These are phyloP conservation scores for Thunnus maccoyii DNA, from an alignment of 2,113 vertebrate genomes.

Conservation along the genomic window DNA sequence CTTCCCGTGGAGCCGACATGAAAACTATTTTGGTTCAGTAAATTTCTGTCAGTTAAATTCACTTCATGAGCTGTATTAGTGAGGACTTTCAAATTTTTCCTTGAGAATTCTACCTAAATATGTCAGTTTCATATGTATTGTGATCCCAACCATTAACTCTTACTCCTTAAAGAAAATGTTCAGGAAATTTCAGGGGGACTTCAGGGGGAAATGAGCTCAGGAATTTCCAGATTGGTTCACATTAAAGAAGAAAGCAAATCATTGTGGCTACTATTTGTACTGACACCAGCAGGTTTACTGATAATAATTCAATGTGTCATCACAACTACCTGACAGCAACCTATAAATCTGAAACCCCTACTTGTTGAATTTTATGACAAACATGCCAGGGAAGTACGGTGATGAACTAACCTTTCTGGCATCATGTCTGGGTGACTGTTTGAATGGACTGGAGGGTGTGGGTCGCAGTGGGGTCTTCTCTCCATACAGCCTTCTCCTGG, in stretches of 20 bases:
- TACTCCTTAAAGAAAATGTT: neutral
- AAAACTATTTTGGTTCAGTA: too few relatives aligned
- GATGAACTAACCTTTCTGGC: slow-evolving; percentile 65
- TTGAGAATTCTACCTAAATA: neutral
- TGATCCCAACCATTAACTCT: neutral
- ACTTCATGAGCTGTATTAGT: too few relatives aligned
- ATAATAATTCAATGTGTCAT: slow-evolving; percentile 47
- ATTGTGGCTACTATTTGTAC: slow-evolving; percentile 23
- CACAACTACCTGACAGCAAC: slow-evolving; percentile 15
- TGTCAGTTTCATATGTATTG: slow-evolving; percentile 1
- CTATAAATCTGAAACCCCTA: slow-evolving; percentile 10
- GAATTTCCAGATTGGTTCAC: slow-evolving; percentile 55
- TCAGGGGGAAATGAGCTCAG: slow-evolving; percentile 31
- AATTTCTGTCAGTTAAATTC: too few relatives aligned
- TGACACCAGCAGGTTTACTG: slow-evolving; percentile 23
- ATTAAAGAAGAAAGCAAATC: slow-evolving; percentile 51
- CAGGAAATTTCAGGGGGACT: slow-evolving; percentile 48
- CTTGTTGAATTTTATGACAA: slow-evolving; percentile 10
- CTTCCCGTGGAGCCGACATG: too few relatives aligned
- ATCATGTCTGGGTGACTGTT: slow-evolving; percentile 74
- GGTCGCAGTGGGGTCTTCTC: slow-evolving; percentile 75
- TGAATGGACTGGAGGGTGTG: slow-evolving; percentile 72
- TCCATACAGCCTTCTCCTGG: slow-evolving; percentile 80
- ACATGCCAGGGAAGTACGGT: neutral
- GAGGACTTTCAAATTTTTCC: neutral